Base-by-base conservation (phyloP, 2,888 invertebrate species). In the Heliconius sara region DNA sequence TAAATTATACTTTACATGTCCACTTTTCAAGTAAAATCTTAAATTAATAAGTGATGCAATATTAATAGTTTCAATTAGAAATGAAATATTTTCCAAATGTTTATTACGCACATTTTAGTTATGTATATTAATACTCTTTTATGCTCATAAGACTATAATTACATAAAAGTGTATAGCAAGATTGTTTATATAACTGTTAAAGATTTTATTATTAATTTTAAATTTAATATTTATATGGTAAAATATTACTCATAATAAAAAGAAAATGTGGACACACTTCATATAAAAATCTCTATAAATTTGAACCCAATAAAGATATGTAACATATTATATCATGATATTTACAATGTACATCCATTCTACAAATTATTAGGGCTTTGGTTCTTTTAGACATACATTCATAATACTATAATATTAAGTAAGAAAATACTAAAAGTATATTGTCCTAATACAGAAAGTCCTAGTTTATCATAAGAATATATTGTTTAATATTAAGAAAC, bases 271-370 rank as follows among this genome's bases (percentile, higher is more conserved):
- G 84, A 84, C 77, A 83, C 71, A 76, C 80, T 25, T 78, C 34
- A 77, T 77, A 39, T 77, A 74, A 81, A 81, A 39, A 79, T 83
- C 82, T 84, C 67, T 80, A 85, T 82, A 85, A 80, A 83, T 84
- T 86, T 87, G 88, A 92, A 91, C 89, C 86, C 86, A 91, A 89
- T 79, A 87, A 76, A 88, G 92, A 93, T 93, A 93, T 93, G 93
- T 92, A 82, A 87, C 70, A 79, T 72, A 86, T 86, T 89, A 87
- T 89, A 83, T 87, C 83, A 90, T 90, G 87, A 88, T 92, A 93
- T 91, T 90, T 91, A 92, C 91, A 91, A 88, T 89, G 87, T 80
- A 82, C 30, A 30, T 57, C 77, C 70, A 82, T 71, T 76, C 73
- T 78, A 80, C 43, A 79, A 79, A 81, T 71, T 82, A 83, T 83